These are phyloP conservation scores for Microcebus griseorufus DNA, from an alignment of 2,113 vertebrate genomes.

Conservation along the genomic window DNA sequence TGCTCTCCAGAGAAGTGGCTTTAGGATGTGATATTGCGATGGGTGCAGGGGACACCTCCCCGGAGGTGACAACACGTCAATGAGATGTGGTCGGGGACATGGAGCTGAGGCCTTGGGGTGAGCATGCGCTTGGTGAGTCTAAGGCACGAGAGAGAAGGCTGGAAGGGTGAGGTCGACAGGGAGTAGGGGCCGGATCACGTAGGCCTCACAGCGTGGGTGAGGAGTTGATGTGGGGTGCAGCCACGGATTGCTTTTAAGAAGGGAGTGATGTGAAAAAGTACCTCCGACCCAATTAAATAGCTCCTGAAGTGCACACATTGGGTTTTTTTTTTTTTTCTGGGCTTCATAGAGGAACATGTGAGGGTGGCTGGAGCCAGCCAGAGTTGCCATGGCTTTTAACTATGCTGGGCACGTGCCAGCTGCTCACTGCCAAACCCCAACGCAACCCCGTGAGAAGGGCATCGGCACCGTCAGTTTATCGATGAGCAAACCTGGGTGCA, in stretches of 20 bases:
- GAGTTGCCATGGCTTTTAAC: background rate
- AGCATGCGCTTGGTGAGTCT: background rate
- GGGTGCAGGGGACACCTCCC: accelerated
- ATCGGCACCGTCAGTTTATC: accelerated
- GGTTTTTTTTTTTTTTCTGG: background rate
- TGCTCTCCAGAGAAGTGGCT: background rate
- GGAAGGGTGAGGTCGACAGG: background rate
- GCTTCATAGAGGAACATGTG: too few relatives aligned
- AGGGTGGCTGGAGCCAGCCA: background rate
- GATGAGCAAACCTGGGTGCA: too few relatives aligned
- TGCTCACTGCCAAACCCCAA: background rate
- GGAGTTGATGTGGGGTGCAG: background rate
- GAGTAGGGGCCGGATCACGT: accelerated
- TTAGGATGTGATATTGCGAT: background rate
- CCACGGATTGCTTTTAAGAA: background rate
- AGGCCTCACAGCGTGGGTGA: background rate
- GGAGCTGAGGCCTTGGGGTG: background rate
- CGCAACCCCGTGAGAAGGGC: background rate
- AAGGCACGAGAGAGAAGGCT: background rate
- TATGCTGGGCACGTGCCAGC: background rate
- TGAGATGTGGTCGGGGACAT: accelerated
- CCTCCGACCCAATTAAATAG: background rate
- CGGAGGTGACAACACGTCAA: background rate
- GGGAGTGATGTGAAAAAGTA: background rate
- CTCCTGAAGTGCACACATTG: accelerated